phyloP scores from a whole-genome alignment of 2,113 vertebrate genomes.

The Meriones unguiculatus region DNA sequence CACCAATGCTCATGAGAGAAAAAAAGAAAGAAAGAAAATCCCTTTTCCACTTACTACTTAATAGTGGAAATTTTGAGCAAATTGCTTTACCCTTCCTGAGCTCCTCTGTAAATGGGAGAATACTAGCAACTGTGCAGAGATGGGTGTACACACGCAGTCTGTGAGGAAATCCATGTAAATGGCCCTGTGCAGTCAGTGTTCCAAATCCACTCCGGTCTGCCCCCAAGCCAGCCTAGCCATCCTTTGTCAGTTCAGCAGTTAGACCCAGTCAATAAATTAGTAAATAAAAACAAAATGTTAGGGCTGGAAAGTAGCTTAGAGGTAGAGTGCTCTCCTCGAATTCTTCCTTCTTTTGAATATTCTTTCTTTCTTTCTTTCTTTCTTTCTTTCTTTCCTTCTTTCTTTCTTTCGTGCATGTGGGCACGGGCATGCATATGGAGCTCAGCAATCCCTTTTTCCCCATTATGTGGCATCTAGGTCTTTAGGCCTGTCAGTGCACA shows the following conservation, averaged over 20 bases:
- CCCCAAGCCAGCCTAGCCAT: not conserved
- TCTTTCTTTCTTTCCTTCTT: not conserved
- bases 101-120: conserved; percentile 35
- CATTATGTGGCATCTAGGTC: not conserved
- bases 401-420: not conserved
- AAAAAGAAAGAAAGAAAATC: not conserved
- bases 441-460: not conserved
- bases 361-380: not conserved
- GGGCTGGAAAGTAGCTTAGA: not conserved
- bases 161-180: conserved; percentile 29
- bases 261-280: conserved; percentile 1
- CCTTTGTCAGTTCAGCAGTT: not conserved
- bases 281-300: not conserved
- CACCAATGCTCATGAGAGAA: no score
- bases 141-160: not conserved
- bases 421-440: not conserved
- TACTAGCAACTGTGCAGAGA: not conserved
- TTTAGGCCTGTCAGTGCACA: not conserved
- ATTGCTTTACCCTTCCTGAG: not conserved
- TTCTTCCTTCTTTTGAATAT: not conserved
- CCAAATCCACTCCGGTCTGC: not conserved
- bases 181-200: not conserved
- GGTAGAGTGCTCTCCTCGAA: not conserved
- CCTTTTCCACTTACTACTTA: not conserved
- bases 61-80: conserved; percentile 25